phyloP scores from a whole-genome alignment of 64 coral and sea anemone genomes.

The Stichodactyla mertensii region DNA sequence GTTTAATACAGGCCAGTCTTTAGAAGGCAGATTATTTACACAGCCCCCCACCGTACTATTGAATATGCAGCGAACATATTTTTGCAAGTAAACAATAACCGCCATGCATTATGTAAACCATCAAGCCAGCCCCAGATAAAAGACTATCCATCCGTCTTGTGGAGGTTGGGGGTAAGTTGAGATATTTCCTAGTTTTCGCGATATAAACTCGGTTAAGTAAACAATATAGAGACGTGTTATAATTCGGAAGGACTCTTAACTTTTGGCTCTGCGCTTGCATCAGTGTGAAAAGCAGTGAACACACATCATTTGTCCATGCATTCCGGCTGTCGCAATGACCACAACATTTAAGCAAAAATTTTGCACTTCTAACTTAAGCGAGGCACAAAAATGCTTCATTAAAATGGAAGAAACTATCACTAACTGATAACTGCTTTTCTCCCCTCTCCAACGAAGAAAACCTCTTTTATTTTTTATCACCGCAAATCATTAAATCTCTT shows the following conservation, averaged over 20 bases:
- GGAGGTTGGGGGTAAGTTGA: neutral
- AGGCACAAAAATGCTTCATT: too few species aligned
- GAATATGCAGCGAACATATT: constrained; percentile 2
- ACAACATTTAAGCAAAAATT: too few species aligned
- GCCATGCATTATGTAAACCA: neutral
- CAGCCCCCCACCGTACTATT: neutral
- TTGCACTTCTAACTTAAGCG: too few species aligned
- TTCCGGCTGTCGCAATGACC: too few species aligned
- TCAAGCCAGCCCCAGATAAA: neutral
- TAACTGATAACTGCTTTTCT: too few species aligned
- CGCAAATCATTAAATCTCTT: neutral
- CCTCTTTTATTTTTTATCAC: too few species aligned
- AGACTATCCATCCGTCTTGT: neutral
- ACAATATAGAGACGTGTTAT: neutral
- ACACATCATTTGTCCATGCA: too few species aligned
- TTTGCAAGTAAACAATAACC: neutral
- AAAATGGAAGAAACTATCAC: too few species aligned
- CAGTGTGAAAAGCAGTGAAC: too few species aligned
- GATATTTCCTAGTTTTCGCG: neutral
- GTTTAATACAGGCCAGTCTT: constrained; percentile 3
- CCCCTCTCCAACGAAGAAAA: too few species aligned
- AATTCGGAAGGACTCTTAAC: neutral
- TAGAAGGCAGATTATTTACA: neutral
- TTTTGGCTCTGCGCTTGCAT: too few species aligned
- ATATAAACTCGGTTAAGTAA: neutral